These are phyloP conservation scores for Heterotis niloticus DNA, from an alignment of 2,113 vertebrate genomes.

Conservation along the genomic window DNA sequence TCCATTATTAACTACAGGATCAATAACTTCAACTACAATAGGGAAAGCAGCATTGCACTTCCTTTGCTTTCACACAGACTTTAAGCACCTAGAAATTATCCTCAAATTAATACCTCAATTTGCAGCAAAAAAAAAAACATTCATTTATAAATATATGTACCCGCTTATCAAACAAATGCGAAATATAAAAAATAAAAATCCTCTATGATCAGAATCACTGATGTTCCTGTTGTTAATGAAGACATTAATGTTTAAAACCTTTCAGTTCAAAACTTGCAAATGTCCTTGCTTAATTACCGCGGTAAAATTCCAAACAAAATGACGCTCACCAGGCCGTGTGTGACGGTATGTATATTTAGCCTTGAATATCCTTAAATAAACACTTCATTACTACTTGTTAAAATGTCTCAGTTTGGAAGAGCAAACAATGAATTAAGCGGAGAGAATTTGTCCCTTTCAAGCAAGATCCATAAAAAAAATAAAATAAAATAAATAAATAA, in stretches of 20 bases:
- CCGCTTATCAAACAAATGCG: not conserved
- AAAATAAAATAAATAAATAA: too few relatives aligned
- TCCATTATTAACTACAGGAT: not conserved
- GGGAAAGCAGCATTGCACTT: not conserved
- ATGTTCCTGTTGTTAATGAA: not conserved
- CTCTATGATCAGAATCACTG: not conserved
- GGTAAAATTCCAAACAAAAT: not conserved
- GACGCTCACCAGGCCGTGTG: not conserved
- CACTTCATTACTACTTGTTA: slow-evolving; percentile 47
- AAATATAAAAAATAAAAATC: not conserved
- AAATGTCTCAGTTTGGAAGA: slow-evolving; percentile 27
- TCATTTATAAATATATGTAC: not conserved
- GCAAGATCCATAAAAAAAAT: not conserved
- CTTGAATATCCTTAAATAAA: slow-evolving; percentile 44
- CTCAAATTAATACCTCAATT: too few relatives aligned
- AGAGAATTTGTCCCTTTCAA: slow-evolving; percentile 4
- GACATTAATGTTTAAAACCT: not conserved
- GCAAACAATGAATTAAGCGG: slow-evolving; percentile 44
- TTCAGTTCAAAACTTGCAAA: too few relatives aligned
- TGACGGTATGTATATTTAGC: slow-evolving; percentile 30
- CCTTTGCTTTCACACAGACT: not conserved
- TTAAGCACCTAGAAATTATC: too few relatives aligned
- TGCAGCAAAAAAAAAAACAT: not conserved
- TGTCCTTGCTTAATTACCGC: not conserved
- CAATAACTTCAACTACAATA: not conserved